Base-by-base conservation (phyloP, 2,797 vertebrate species). In the Acipenser ruthenus region DNA sequence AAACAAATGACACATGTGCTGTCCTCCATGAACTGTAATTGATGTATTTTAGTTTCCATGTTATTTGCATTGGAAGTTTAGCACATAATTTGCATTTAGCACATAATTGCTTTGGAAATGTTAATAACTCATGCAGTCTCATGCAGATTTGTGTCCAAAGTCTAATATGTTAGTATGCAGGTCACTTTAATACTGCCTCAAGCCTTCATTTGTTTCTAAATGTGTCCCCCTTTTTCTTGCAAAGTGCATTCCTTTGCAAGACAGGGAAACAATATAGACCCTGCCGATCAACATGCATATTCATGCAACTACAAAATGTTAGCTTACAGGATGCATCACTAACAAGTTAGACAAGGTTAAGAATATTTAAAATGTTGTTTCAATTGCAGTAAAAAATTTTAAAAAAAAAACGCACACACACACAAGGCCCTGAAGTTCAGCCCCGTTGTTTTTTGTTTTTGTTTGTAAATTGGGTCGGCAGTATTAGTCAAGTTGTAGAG, bases 401-500 rank as follows among this genome's bases (percentile, higher is more conserved):
- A 37, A 37, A 37, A 37, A 37, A 37, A 37, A 37, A 37, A 37
- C 4, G 1, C 18, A 18, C 18, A 18, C 18, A 18, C 18, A 18
- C 37, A 37, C 37, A 37, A 37, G 23, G 23, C 23, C 23, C 23
- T 37, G 23, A 37, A 58, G 67, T 69, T 67, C 62, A 47, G 67
- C 68, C 75, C 65, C 58, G 66, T 60, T 56, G 69, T 65, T 72
- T 69, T 66, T 62, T 63, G 59, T 60, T 60, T 53, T 53, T 50
- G 13, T 73, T 67, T 72, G 69, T 77, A 77, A 67, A 71, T 74
- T 76, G 74, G 37, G 71, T 67, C 66, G 15, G 68, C 71, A 70
- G 65, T 72, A 81, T 81, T 72, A 63, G 67, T 74, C 71, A 75
- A 71, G 68, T 71, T 72, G 66, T 65, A 37, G 72, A 71, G 73